A percentile compares a stretch with the other conserved stretches of the same genome.
These are phyloP conservation scores for Allacma fusca DNA, from an alignment of 2,888 invertebrate species.

Conservation along the genomic window DNA sequence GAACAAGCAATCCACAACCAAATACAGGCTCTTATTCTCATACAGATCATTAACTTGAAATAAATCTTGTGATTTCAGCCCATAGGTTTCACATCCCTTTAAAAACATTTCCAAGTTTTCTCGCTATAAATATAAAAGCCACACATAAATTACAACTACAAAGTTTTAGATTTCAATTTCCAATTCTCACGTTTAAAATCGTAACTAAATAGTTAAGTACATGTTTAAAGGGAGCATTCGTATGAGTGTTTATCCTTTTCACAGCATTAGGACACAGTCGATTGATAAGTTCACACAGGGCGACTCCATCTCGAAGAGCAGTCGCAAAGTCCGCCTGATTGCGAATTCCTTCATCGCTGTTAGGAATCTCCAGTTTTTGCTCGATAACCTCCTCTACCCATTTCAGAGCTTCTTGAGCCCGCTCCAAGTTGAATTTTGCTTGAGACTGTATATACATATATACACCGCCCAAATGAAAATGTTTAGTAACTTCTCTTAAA, in stretches of 20 bases:
- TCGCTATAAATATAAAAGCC: constrained; percentile 61
- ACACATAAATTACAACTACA: constrained; percentile 5
- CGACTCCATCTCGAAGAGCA: constrained; percentile 66
- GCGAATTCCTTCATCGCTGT: constrained; percentile 62
- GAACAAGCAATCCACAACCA: constrained; percentile 65
- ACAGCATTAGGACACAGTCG: constrained; percentile 64
- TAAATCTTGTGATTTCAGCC: constrained; percentile 65
- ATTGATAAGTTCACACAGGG: constrained; percentile 66
- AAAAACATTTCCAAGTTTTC: constrained; percentile 65
- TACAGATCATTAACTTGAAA: constrained; percentile 66
- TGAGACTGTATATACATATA: constrained; percentile 62
- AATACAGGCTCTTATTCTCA: constrained; percentile 65
- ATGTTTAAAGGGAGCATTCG: constrained; percentile 65
- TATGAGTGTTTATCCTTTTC: constrained; percentile 64
- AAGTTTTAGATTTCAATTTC: constrained; percentile 11
- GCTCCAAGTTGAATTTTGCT: constrained; percentile 66
- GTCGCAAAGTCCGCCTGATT: constrained; percentile 65
- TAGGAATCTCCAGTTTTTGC: constrained; percentile 62
- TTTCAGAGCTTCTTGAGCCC: constrained; percentile 65
- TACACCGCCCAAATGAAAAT: constrained; percentile 6
- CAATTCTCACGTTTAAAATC: no score
- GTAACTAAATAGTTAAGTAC: no score
- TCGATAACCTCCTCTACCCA: constrained; percentile 66
- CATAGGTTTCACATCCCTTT: constrained; percentile 64
- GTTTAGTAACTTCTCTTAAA: no score